Conservation (phyloP, 2,113 vertebrate species). For the Ascaphus truei region DNA sequence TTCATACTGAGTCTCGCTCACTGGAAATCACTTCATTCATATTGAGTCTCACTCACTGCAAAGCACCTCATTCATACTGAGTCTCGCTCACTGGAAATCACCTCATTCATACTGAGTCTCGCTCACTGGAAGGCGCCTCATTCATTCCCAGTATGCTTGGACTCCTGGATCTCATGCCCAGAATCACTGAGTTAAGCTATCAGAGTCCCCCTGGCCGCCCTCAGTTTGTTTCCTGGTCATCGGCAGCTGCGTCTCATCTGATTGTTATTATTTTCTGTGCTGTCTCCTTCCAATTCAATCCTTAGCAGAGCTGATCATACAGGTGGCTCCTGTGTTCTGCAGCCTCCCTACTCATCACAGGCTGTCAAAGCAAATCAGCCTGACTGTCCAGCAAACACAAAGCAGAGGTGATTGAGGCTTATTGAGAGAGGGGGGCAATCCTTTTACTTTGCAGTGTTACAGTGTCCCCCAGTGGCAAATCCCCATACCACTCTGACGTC, state of each 20-base stretch:
- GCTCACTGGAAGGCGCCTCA: no score
- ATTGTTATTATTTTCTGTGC: background rate
- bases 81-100: no score
- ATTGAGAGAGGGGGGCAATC: background rate
- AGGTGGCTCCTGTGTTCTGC: background rate
- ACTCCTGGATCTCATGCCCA: no score
- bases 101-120: no score
- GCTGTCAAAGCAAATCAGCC: constrained; percentile 11
- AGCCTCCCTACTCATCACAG: background rate
- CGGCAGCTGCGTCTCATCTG: constrained; percentile 1
- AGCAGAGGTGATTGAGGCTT: background rate
- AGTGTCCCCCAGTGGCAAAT: background rate
- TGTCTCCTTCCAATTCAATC: constrained; percentile 11
- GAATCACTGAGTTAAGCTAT: background rate
- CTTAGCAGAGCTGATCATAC: background rate
- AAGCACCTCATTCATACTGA: no score
- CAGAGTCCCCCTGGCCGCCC: background rate
- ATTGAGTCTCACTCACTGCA: no score
- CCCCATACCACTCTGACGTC: no score
- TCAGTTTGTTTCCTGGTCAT: background rate
- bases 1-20: no score
- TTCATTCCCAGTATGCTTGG: no score
- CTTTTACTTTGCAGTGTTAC: background rate
- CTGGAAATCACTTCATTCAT: no score
- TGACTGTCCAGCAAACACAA: background rate